Evolutionary conservation across 2,888 invertebrate species (phyloP).

Genomic region (Hirtodrosophila alboralis): DNA sequence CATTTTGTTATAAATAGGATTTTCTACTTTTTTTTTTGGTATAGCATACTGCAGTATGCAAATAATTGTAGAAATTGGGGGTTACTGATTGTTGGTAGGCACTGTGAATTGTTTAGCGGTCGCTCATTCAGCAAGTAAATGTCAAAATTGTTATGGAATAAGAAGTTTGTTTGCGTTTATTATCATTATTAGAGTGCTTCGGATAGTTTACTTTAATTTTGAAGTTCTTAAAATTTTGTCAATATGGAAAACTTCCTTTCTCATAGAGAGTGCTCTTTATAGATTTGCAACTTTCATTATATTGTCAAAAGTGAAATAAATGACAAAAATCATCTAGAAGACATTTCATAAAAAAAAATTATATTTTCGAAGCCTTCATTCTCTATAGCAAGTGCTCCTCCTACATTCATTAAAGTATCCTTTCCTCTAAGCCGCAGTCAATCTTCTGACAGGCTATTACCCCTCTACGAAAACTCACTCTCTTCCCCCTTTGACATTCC

Average conservation of each 20-base stretch:
- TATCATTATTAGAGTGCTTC: not conserved
- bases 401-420: too few relatives aligned
- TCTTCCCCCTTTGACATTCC: slow-evolving; percentile 19
- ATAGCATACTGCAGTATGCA: slow-evolving; percentile 14
- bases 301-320: too few relatives aligned
- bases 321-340: too few relatives aligned
- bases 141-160: not conserved
- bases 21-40: slow-evolving; percentile 9
- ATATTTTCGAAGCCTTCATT: too few relatives aligned
- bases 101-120: slow-evolving; percentile 11
- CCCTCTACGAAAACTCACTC: too few relatives aligned
- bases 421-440: slow-evolving; percentile 14
- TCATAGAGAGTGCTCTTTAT: too few relatives aligned
- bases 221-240: too few relatives aligned
- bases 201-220: not conserved
- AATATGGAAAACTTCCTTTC: too few relatives aligned
- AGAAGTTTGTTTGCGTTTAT: not conserved
- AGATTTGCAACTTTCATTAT: too few relatives aligned
- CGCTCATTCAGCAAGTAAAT: slow-evolving; percentile 2
- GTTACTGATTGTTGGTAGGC: not conserved
- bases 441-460: slow-evolving; percentile 21
- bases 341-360: too few relatives aligned
- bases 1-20: slow-evolving; percentile 66
- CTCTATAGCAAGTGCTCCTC: too few relatives aligned
- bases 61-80: slow-evolving; percentile 6